Evolutionary conservation across 2,113 vertebrate species (phyloP).

Genomic region (Pipa parva): DNA sequence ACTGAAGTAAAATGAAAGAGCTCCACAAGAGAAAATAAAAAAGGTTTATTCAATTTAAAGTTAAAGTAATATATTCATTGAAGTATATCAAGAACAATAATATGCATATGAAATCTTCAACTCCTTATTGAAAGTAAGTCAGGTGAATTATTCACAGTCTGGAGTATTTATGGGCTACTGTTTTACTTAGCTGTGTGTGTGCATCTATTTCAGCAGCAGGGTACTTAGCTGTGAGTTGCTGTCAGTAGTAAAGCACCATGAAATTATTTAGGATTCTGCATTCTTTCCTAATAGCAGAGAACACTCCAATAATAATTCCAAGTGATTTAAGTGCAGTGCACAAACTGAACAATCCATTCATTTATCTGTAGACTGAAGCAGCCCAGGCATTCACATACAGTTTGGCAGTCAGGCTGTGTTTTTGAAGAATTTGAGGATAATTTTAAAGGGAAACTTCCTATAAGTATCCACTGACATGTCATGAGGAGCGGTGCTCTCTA

Average conservation of each 20-base stretch:
- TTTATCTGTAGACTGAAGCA: slow-evolving; percentile 1
- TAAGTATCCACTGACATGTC: too few species aligned
- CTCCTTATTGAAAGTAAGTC: slow-evolving; percentile 34
- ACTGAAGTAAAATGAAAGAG: too few species aligned
- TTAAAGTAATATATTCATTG: slow-evolving; percentile 19
- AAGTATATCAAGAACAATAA: slow-evolving; percentile 30
- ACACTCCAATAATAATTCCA: slow-evolving; percentile 32
- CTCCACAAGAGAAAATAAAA: background rate
- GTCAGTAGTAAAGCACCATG: slow-evolving; percentile 20
- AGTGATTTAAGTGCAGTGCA: slow-evolving; percentile 32
- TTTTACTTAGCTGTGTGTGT: slow-evolving; percentile 24
- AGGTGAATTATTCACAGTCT: slow-evolving; percentile 35
- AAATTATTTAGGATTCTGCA: slow-evolving; percentile 33
- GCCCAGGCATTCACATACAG: background rate
- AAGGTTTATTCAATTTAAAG: slow-evolving; percentile 26
- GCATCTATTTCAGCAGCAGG: slow-evolving; percentile 32
- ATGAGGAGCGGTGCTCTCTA: too few species aligned
- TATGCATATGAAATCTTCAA: slow-evolving; percentile 31
- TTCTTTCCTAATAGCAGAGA: slow-evolving; percentile 19
- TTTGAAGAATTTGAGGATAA: background rate
- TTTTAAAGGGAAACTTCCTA: too few species aligned
- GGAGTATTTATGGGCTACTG: slow-evolving; percentile 30
- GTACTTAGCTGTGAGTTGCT: slow-evolving; percentile 24
- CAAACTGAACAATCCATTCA: slow-evolving; percentile 16
- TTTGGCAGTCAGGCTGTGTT: background rate